These are phyloP conservation scores for Vireo griseus DNA, from an alignment of 2,797 vertebrate genomes.

Conservation along the genomic window DNA sequence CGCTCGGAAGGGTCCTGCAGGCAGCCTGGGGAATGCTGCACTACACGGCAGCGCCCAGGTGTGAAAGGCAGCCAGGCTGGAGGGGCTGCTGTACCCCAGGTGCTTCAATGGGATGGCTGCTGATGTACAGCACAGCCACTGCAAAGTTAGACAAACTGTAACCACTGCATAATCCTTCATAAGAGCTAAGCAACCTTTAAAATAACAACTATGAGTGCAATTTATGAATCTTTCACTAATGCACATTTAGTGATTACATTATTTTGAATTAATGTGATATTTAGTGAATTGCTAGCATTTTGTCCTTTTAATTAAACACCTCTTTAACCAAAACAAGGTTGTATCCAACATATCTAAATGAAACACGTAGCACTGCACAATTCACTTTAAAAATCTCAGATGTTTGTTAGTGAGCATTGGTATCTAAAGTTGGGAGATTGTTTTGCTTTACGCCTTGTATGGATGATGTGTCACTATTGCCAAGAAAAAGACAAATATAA, in stretches of 20 bases:
- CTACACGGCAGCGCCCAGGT: neutral
- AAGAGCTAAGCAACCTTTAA: conserved; percentile 34
- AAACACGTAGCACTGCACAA: neutral
- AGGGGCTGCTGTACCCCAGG: neutral
- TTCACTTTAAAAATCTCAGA: neutral
- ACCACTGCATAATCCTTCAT: neutral
- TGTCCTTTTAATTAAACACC: conserved; percentile 48
- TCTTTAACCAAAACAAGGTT: conserved; percentile 42
- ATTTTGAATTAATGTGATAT: conserved; percentile 48
- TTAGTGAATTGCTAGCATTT: conserved; percentile 49
- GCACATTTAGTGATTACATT: conserved; percentile 17
- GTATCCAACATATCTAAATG: neutral
- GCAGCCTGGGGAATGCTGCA: neutral
- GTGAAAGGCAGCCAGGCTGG: neutral
- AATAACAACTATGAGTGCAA: conserved; percentile 18
- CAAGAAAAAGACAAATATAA: neutral
- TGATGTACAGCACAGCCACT: neutral
- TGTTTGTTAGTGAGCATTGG: neutral
- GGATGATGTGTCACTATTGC: neutral
- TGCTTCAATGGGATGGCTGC: neutral
- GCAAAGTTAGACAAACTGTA: neutral
- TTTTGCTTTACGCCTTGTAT: neutral
- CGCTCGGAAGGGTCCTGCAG: neutral
- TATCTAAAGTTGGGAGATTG: neutral
- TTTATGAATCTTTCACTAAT: conserved; percentile 33